Base-by-base conservation (phyloP, 2,113 vertebrate genomes). In the Prunella fulvescens region DNA sequence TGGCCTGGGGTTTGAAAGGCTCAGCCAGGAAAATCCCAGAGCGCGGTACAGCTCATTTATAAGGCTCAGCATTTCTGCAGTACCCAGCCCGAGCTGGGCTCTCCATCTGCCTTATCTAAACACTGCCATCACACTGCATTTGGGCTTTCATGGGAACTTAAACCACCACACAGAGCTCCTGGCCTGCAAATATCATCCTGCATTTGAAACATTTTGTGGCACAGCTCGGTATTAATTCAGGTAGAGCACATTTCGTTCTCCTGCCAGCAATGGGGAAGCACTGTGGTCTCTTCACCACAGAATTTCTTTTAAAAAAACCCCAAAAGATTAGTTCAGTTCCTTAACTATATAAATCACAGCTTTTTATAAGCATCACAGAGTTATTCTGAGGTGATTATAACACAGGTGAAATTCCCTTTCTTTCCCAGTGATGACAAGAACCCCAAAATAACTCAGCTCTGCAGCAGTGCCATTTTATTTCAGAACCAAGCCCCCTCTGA, bases 51-150 rank as follows among this genome's bases (percentile, higher is more conserved):
- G 94, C 86, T 96, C 96, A 90, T 97, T 97, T 97, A 92, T 96
- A 95, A 95, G 88, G 81, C 92, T 96, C 91, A 72, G 72, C 14
- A 0, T 95, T 96, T 80, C 93, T 92, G 92, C 92, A 90, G 72
- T 86, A 24, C 88, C 83, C 53, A 71, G 84, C 71, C 76, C 61
- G 80, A 5, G 5, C 86, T 50, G 74, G 74, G 69, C 81, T 89
- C 85, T 86, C 56, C 91, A 67, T 95, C 95, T 96, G 96, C 72
- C 96, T 97, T 97, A 95, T 96, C 96, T 95, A 97, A 97, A 97
- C 95, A 97, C 78, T 71, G 88, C 96, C 96, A 96, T 96, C 96
- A 94, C 88, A 35, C 92, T 81, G 90, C 93, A 97, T 97, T 96
- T 95, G 65, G 94, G 60, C 65, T 97, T 94, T 97, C 96, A 82